phyloP scores from a whole-genome alignment of 2,113 vertebrate genomes.

The Abramis brama region DNA sequence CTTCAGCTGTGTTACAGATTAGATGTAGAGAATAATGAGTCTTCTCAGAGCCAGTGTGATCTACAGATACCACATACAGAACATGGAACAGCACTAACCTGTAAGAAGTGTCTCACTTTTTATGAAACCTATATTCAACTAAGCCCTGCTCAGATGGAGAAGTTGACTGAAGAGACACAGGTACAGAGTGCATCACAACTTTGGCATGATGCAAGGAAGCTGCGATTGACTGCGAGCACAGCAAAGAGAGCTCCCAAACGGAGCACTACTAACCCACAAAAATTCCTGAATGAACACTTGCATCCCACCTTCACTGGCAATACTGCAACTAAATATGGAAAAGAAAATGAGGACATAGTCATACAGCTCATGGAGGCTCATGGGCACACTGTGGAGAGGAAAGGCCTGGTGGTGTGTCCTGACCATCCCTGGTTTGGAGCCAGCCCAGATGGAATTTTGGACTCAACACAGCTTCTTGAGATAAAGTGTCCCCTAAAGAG shows the following conservation, averaged over 20 bases:
- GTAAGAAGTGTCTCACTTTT: not conserved
- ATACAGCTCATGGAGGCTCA: not conserved
- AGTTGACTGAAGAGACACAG: not conserved
- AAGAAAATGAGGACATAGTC: not conserved
- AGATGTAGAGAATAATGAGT: not conserved
- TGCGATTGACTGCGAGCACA: conserved; percentile 35
- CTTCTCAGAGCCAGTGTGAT: not conserved
- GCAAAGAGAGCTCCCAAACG: conserved; percentile 12
- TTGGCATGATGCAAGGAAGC: conserved; percentile 43
- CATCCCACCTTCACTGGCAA: too few relatives aligned
- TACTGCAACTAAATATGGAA: too few relatives aligned
- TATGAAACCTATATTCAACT: not conserved
- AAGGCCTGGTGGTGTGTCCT: not conserved
- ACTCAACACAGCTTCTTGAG: not conserved
- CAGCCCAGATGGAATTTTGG: not conserved
- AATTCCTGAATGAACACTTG: too few relatives aligned
- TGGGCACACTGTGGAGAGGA: not conserved
- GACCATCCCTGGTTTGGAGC: not conserved
- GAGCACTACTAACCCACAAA: conserved; percentile 24
- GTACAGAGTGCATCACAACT: not conserved
- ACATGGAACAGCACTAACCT: not conserved
- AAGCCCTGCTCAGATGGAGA: not conserved
- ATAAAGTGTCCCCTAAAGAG: not conserved
- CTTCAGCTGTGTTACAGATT: conserved; percentile 14
- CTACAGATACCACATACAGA: not conserved